Percentiles rank a stretch among this genome's conserved stretches.
Conservation (phyloP, 2,888 invertebrate species). For the Eupithecia exiguata region DNA sequence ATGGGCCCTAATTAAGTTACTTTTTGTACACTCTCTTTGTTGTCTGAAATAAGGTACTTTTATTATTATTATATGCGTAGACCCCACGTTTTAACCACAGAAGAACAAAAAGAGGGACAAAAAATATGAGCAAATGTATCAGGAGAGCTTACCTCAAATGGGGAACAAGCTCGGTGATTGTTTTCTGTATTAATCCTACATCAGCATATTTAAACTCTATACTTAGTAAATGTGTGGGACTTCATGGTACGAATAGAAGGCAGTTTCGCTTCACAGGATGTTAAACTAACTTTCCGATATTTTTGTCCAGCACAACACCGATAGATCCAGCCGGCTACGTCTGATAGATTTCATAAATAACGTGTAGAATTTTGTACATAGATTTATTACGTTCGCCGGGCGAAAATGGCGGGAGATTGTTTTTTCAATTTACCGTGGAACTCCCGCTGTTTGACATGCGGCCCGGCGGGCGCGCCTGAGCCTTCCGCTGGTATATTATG, state of each 20-base stretch:
- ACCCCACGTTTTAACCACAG: too few species aligned
- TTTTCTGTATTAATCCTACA: too few species aligned
- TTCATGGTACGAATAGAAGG: background rate
- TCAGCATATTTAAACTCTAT: background rate
- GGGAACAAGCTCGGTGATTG: too few species aligned
- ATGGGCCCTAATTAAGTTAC: too few species aligned
- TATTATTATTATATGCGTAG: too few species aligned
- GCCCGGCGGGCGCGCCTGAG: conserved; percentile 64
- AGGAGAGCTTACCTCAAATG: too few species aligned
- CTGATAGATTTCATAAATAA: conserved; percentile 83
- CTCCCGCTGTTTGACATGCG: conserved; percentile 81
- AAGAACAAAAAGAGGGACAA: too few species aligned
- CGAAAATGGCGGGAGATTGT: conserved; percentile 84
- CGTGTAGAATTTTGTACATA: conserved; percentile 84
- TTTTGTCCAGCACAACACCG: conserved; percentile 60
- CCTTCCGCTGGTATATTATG: conserved; percentile 55
- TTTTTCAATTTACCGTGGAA: conserved; percentile 82
- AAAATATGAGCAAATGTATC: too few species aligned
- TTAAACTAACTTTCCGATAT: conserved; percentile 25
- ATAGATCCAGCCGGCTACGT: conserved; percentile 65
- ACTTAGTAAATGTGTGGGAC: background rate
- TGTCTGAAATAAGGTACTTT: too few species aligned
- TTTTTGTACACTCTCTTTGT: too few species aligned
- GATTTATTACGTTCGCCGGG: conserved; percentile 83
- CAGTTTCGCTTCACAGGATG: background rate